Percentiles rank a stretch among this genome's conserved stretches.
These are phyloP conservation scores for Sparidentex hasta DNA, from an alignment of 2,797 vertebrate species.

Conservation along the genomic window DNA sequence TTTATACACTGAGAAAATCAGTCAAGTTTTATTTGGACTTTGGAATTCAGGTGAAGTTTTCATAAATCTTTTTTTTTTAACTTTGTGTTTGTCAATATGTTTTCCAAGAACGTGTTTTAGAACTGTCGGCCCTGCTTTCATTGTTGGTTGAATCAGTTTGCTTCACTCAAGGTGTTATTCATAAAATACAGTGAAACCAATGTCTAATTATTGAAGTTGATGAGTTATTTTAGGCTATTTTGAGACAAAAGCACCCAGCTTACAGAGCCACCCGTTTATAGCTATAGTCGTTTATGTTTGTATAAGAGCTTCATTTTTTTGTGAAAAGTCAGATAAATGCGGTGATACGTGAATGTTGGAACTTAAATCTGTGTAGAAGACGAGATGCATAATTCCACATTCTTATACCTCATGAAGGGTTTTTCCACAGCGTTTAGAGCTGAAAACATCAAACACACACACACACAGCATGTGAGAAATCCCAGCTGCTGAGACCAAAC, in stretches of 20 bases:
- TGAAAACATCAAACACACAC: neutral
- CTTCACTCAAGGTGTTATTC: neutral
- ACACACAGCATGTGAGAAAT: neutral
- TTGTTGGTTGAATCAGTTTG: neutral
- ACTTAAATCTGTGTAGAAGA: neutral
- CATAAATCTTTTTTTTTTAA: neutral
- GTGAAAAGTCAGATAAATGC: neutral
- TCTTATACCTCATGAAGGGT: neutral
- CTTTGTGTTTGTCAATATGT: neutral
- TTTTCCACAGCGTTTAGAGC: neutral
- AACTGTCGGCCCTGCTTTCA: neutral
- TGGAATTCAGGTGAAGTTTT: constrained; percentile 6
- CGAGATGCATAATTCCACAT: neutral
- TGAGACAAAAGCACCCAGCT: neutral
- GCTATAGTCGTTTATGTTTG: neutral
- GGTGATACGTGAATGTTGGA: too few relatives aligned
- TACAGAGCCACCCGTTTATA: neutral
- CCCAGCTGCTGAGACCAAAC: neutral
- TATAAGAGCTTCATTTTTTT: neutral
- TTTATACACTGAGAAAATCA: neutral
- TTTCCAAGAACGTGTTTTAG: neutral
- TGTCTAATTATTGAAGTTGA: neutral
- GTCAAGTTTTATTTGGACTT: neutral
- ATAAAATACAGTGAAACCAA: neutral
- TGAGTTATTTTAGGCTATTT: neutral